Percentiles rank a stretch among this genome's conserved stretches.
phyloP scores from a whole-genome alignment of 2,113 vertebrate species.

The Microcebus lehilahytsara region DNA sequence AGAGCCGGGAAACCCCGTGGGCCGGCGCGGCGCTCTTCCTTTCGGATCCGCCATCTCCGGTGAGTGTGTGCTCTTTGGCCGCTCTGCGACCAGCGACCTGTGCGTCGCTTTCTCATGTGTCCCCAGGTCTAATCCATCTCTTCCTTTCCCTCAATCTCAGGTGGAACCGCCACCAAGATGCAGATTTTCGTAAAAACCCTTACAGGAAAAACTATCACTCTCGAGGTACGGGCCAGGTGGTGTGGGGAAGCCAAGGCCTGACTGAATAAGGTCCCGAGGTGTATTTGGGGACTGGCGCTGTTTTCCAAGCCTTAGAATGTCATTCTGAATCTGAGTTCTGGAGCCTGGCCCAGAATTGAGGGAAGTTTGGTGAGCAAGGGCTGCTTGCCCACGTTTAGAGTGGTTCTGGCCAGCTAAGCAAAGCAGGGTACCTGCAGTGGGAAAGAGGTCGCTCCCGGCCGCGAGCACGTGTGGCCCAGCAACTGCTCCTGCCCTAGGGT shows the following conservation, averaged over 20 bases:
- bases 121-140: background rate
- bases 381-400: rapidly evolving
- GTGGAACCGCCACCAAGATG: constrained; percentile 86
- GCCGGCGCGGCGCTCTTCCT: constrained; percentile 80
- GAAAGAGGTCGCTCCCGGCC: rapidly evolving
- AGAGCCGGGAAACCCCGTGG: constrained; percentile 85
- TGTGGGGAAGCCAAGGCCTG: background rate
- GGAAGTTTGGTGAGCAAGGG: no score
- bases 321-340: rapidly evolving
- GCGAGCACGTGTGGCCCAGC: background rate
- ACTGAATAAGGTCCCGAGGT: rapidly evolving
- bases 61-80: constrained; percentile 57
- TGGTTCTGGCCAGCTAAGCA: rapidly evolving
- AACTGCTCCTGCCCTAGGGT: rapidly evolving
- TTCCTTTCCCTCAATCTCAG: constrained; percentile 58
- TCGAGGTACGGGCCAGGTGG: constrained; percentile 88
- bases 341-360: background rate
- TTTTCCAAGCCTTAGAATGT: rapidly evolving
- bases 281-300: rapidly evolving
- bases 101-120: rapidly evolving
- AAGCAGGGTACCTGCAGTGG: constrained; percentile 75
- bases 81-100: rapidly evolving
- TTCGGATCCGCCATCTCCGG: constrained; percentile 89
- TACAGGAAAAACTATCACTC: constrained; percentile 99
- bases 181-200: constrained; percentile 99